Conservation (phyloP, 2,888 invertebrate species). For the Gymnocheta viridis region DNA sequence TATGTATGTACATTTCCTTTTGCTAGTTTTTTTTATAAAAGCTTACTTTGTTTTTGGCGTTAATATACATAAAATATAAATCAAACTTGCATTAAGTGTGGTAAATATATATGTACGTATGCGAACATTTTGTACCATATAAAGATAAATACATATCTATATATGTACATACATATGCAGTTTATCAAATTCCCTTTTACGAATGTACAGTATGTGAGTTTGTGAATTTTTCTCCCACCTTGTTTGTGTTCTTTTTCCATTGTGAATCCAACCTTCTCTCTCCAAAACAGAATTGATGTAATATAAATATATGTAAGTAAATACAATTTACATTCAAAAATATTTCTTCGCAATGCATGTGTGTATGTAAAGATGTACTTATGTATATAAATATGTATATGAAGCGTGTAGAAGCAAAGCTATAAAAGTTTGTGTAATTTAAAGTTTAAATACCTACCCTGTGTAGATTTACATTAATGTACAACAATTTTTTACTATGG, state of each 20-base stretch:
- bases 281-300: background rate
- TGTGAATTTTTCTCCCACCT: background rate
- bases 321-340: background rate
- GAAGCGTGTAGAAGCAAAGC: too few relatives aligned
- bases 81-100: background rate
- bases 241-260: background rate
- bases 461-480: too few relatives aligned
- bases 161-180: conserved; percentile 6
- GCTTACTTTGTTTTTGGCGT: too few relatives aligned
- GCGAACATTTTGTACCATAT: background rate
- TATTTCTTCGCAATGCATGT: too few relatives aligned
- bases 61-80: background rate
- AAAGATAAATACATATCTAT: background rate
- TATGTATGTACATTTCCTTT: background rate
- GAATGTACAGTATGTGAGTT: background rate
- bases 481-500: too few relatives aligned
- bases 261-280: background rate
- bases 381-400: too few relatives aligned
- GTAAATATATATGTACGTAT: background rate
- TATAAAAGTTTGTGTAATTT: too few relatives aligned
- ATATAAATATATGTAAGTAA: background rate
- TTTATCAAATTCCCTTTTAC: conserved; percentile 34
- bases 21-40: too few relatives aligned
- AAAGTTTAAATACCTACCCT: too few relatives aligned
- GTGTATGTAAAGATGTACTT: background rate